Conservation (phyloP, 1,140 invertebrate genomes). For the Apis dorsata region DNA sequence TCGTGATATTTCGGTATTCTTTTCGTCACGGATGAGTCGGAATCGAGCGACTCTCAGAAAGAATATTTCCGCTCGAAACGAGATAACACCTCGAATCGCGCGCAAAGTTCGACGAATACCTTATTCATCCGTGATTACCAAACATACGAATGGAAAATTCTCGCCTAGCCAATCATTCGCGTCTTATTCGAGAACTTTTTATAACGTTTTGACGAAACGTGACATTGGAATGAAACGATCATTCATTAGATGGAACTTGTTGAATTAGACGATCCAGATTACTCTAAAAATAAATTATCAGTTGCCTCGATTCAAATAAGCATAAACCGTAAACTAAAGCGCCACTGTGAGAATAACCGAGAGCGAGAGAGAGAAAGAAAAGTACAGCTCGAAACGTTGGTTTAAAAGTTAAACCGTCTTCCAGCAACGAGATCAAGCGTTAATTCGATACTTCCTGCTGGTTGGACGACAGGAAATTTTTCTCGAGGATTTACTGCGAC, state of each 20-base stretch:
- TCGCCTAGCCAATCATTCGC: background rate
- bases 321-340: conserved; percentile 43
- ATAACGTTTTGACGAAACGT: too few relatives aligned
- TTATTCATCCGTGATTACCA: conserved; percentile 15
- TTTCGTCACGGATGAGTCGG: too few relatives aligned
- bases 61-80: background rate
- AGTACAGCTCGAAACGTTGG: background rate
- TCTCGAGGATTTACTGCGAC: conserved; percentile 9
- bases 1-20: too few relatives aligned
- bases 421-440: conserved; percentile 62
- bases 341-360: conserved; percentile 9
- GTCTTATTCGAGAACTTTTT: background rate
- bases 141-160: conserved; percentile 19
- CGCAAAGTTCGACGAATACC: background rate
- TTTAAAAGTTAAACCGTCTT: conserved; percentile 52
- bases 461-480: conserved; percentile 44
- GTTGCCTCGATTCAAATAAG: background rate
- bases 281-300: background rate
- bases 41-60: background rate
- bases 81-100: conserved; percentile 29
- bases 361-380: background rate
- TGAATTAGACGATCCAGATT: too few relatives aligned
- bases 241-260: background rate
- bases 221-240: background rate
- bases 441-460: conserved; percentile 75